Evolutionary conservation across 2,888 invertebrate species (phyloP).

Genomic region (Galerucella nymphaeae): DNA sequence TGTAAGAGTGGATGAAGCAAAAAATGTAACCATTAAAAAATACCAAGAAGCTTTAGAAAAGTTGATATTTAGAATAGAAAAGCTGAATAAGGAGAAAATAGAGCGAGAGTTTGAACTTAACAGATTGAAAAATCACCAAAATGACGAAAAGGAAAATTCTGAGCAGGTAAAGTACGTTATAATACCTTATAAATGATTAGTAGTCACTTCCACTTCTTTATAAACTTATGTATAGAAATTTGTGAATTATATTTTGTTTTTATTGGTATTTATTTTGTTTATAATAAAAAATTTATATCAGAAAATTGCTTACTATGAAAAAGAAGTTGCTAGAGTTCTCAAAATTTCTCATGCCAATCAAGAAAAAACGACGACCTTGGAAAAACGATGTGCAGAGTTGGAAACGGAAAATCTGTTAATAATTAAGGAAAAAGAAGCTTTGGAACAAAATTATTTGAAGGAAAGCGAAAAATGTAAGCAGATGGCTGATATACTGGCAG

Average conservation of each 20-base stretch:
- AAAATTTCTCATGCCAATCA: slow-evolving; percentile 76
- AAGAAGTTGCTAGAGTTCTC: slow-evolving; percentile 78
- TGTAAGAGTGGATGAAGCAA: slow-evolving; percentile 79
- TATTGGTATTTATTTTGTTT: too few relatives aligned
- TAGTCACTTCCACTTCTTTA: too few relatives aligned
- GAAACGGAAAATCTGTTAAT: slow-evolving; percentile 63
- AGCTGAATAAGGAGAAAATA: slow-evolving; percentile 58
- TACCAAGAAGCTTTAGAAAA: slow-evolving; percentile 74
- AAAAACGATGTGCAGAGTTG: slow-evolving; percentile 66
- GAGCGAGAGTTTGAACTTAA: slow-evolving; percentile 54
- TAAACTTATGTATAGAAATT: too few relatives aligned
- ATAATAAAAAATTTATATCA: slow-evolving; percentile 40
- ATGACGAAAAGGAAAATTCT: slow-evolving; percentile 55
- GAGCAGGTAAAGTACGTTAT: slow-evolving; percentile 51
- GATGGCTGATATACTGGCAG: slow-evolving; percentile 71
- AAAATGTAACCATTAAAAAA: slow-evolving; percentile 76
- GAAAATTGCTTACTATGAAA: slow-evolving; percentile 73
- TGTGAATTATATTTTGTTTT: too few relatives aligned
- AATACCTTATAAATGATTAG: too few relatives aligned
- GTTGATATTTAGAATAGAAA: slow-evolving; percentile 59
- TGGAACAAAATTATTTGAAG: slow-evolving; percentile 48
- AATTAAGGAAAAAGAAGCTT: slow-evolving; percentile 47
- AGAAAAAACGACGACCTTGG: slow-evolving; percentile 71
- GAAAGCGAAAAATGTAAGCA: slow-evolving; percentile 65
- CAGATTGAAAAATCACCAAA: slow-evolving; percentile 51